A percentile compares a stretch with the other conserved stretches of the same genome.
Evolutionary conservation across 2,113 vertebrate genomes (phyloP).

Genomic region (Nannobrachium achirus): DNA sequence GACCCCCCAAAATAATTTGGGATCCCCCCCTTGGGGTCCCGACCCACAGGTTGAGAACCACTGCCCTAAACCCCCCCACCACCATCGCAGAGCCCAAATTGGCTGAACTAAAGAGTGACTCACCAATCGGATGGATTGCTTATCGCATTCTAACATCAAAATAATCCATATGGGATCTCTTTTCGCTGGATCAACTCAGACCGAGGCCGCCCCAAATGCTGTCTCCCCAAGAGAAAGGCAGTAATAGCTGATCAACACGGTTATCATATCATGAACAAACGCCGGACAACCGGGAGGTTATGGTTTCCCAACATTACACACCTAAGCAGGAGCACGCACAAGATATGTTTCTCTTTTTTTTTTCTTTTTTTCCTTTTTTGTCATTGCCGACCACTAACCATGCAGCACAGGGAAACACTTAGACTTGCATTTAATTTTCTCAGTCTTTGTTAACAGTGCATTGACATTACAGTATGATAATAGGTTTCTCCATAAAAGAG

Average conservation of each 20-base stretch:
- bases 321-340: slow-evolving; percentile 59
- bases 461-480: slow-evolving; percentile 61
- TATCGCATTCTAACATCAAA: slow-evolving; percentile 19
- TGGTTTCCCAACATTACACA: slow-evolving; percentile 60
- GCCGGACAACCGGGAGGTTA: slow-evolving; percentile 49
- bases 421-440: slow-evolving; percentile 34
- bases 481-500: slow-evolving; percentile 60
- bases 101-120: slow-evolving; percentile 5
- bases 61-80: too few relatives aligned
- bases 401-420: slow-evolving; percentile 61
- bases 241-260: slow-evolving; percentile 68
- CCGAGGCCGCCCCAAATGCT: slow-evolving; percentile 63
- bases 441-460: slow-evolving; percentile 58
- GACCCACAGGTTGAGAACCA: too few relatives aligned
- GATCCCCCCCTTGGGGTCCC: too few relatives aligned
- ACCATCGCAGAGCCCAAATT: not conserved
- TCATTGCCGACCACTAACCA: slow-evolving; percentile 51
- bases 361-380: not conserved
- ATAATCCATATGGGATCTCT: slow-evolving; percentile 24
- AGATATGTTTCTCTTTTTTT: slow-evolving; percentile 23
- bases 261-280: slow-evolving; percentile 45
- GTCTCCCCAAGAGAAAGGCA: slow-evolving; percentile 75
- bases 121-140: slow-evolving; percentile 19
- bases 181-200: slow-evolving; percentile 19
- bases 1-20: too few relatives aligned